Evolutionary conservation across 2,113 vertebrate species (phyloP).

Genomic region (Chaetops frenatus): DNA sequence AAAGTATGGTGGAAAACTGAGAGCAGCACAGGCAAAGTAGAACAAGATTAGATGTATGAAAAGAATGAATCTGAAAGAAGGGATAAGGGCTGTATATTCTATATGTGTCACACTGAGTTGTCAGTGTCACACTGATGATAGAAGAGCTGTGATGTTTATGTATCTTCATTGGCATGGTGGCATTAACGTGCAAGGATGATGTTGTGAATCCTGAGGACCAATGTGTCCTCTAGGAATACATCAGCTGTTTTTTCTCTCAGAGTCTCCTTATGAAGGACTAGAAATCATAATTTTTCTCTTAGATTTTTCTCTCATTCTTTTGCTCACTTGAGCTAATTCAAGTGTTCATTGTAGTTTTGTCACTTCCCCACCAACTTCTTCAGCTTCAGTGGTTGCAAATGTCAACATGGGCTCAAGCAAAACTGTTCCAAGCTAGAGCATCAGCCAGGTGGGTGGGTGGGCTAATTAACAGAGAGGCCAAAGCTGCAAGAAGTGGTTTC

Average conservation of each 20-base stretch:
- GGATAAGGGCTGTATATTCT: neutral
- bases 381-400: neutral
- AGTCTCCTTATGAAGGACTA: neutral
- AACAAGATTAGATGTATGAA: neutral
- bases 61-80: neutral
- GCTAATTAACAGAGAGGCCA: neutral
- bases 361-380: neutral
- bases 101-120: neutral
- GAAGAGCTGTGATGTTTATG: neutral
- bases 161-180: neutral
- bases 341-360: neutral
- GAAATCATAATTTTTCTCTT: too few species aligned
- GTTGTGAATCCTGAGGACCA: neutral
- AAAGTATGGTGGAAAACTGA: neutral
- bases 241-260: neutral
- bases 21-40: neutral
- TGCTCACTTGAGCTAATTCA: neutral
- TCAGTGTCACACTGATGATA: neutral
- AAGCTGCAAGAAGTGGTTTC: neutral
- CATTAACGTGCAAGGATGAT: neutral
- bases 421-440: neutral
- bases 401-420: neutral
- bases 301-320: neutral
- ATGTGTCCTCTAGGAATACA: neutral
- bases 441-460: neutral